Percentiles rank a stretch among this genome's conserved stretches.
These are phyloP conservation scores for Pterophyllum scalare DNA, from an alignment of 2,113 vertebrate species.

Conservation along the genomic window DNA sequence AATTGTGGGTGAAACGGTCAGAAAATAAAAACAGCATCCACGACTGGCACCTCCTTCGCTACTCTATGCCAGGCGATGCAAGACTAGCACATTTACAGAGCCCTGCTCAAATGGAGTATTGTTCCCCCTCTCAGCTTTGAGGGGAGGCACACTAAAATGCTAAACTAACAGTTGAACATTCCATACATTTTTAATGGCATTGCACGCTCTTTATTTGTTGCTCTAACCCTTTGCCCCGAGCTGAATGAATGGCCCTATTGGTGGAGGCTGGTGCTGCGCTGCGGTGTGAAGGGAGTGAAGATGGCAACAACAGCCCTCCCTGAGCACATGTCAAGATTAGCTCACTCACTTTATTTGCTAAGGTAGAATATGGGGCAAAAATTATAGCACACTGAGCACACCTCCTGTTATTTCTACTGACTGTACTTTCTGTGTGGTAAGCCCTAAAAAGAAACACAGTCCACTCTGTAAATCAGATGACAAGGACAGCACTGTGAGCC, in stretches of 20 bases:
- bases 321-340: slow-evolving; percentile 66
- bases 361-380: slow-evolving; percentile 61
- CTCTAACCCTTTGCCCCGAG: slow-evolving; percentile 87
- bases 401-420: slow-evolving; percentile 56
- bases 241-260: slow-evolving; percentile 84
- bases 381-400: slow-evolving; percentile 53
- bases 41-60: slow-evolving; percentile 65
- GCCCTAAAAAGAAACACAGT: slow-evolving; percentile 51
- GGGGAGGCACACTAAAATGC: slow-evolving; percentile 81
- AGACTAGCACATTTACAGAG: slow-evolving; percentile 68
- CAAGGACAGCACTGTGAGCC: slow-evolving; percentile 43
- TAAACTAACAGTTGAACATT: slow-evolving; percentile 89
- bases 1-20: slow-evolving; percentile 68
- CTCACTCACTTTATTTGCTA: slow-evolving; percentile 67
- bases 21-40: slow-evolving; percentile 71
- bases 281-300: slow-evolving; percentile 67
- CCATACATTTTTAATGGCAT: slow-evolving; percentile 88
- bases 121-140: slow-evolving; percentile 76
- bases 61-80: slow-evolving; percentile 49
- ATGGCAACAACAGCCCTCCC: slow-evolving; percentile 64
- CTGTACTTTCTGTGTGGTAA: slow-evolving; percentile 36
- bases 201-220: slow-evolving; percentile 89
- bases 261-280: slow-evolving; percentile 76
- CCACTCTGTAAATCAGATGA: slow-evolving; percentile 40
- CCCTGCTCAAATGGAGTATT: slow-evolving; percentile 78